Evolutionary conservation across 2,113 vertebrate genomes (phyloP).

Genomic region (Amblyopsis rosae): DNA sequence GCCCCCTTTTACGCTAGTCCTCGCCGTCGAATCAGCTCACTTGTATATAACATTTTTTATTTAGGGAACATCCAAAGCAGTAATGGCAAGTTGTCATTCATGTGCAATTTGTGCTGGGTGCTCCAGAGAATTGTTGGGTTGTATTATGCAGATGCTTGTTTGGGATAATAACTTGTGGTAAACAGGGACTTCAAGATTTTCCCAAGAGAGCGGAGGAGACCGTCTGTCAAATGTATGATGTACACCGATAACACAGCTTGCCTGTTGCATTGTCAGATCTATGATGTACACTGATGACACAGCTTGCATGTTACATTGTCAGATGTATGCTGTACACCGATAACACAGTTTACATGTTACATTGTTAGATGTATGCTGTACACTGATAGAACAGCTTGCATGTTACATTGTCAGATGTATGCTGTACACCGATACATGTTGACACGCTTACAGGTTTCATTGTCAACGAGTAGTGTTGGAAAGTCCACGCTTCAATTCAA

Average conservation of each 20-base stretch:
- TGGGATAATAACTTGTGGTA: slow-evolving; percentile 64
- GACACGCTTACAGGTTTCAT: slow-evolving; percentile 4
- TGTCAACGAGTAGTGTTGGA: not conserved
- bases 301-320: not conserved
- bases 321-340: slow-evolving; percentile 1
- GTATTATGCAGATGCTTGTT: slow-evolving; percentile 55
- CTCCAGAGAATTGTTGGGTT: slow-evolving; percentile 38
- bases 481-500: not conserved
- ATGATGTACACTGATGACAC: not conserved
- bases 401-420: slow-evolving; percentile 9
- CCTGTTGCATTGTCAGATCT: slow-evolving; percentile 10
- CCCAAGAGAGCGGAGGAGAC: slow-evolving; percentile 27
- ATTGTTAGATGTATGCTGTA: not conserved
- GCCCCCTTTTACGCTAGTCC: not conserved
- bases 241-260: not conserved
- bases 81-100: slow-evolving; percentile 24
- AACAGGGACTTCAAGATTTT: slow-evolving; percentile 56
- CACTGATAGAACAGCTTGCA: not conserved
- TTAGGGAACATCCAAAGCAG: slow-evolving; percentile 6
- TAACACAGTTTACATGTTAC: not conserved
- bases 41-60: slow-evolving; percentile 17
- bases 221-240: slow-evolving; percentile 21
- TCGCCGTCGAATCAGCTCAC: too few relatives aligned
- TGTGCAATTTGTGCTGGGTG: not conserved
- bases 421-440: not conserved